Evolutionary conservation across 2,113 vertebrate genomes (phyloP), one percentile per base, ranked within the genome.

Genomic region (Cricetomys ansorgei): DNA sequence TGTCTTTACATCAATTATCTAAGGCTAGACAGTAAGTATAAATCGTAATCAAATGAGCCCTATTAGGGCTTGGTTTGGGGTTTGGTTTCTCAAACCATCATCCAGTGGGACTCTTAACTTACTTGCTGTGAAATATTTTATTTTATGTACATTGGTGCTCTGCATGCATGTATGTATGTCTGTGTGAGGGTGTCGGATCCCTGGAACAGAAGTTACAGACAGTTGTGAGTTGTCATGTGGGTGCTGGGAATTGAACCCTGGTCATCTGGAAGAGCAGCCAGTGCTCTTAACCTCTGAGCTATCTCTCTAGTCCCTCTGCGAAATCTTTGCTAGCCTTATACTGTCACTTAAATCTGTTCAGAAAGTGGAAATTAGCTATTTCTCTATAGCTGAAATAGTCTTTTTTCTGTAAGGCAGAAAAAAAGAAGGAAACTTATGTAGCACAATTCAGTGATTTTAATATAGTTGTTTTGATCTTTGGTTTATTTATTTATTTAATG

Each of bases 71-170:
- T 19, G n/a, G 43, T 79, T 90, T 70, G 40, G 55, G 37, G 29
- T 84, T 86, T 70, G 37, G 40, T 85, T 96, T 92, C 59, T 27
- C 43, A 95, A 86, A 77, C 53, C 0, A 23, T 8, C 85, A 77
- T 45, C 19, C 23, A 70, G 31, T n/a, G 91, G 10, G 48, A 27
- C n/a, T 81, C 53, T 96, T 95, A 31, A 59, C 48, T 89, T 48
- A 73, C 50, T 88, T 69, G 89, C 48, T 93, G 23, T 69, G 65
- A 94, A 77, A 89, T 67, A 27, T 79, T 88, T n/a, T n/a, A n/a
- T n/a, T n/a, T n/a, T n/a, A n/a, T n/a, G n/a, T n/a, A n/a, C n/a
- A n/a, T n/a, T n/a, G n/a, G n/a, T n/a, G n/a, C n/a, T n/a, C n/a
- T n/a, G n/a, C n/a, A n/a, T n/a, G n/a, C n/a, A n/a, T n/a, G n/a